Evolutionary conservation across 2,888 invertebrate genomes (phyloP).

Genomic region (Zaprionus bogoriensis): DNA sequence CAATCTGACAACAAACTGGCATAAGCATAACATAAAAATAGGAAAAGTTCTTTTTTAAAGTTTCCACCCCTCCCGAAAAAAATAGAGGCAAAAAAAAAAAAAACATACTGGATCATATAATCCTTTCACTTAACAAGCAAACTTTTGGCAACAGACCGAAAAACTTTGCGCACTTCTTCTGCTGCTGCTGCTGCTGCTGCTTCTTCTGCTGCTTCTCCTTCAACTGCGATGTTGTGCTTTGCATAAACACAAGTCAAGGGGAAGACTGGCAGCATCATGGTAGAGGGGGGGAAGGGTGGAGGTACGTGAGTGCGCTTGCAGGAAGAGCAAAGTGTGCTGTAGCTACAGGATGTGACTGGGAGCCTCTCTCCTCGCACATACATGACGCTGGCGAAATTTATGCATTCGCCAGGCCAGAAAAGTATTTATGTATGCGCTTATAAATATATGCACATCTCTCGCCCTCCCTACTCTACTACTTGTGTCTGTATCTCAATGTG

Average conservation of each 20-base stretch:
- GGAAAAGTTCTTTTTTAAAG: conserved; percentile 59
- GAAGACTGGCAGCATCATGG: no score
- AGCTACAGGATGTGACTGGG: conserved; percentile 46
- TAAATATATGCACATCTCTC: conserved; percentile 66
- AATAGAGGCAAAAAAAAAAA: conserved; percentile 11
- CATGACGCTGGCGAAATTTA: conserved; percentile 59
- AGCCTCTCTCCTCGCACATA: conserved; percentile 30
- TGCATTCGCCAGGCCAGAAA: conserved; percentile 71
- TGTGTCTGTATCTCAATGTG: conserved; percentile 17
- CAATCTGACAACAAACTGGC: conserved; percentile 55
- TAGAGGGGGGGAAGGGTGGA: no score
- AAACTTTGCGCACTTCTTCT: conserved; percentile 54
- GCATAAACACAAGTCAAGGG: conserved; percentile 72
- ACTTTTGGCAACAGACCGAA: conserved; percentile 72
- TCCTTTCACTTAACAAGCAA: conserved; percentile 77
- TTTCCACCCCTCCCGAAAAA: conserved; percentile 23
- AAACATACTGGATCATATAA: conserved; percentile 67
- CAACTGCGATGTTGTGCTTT: conserved; percentile 59
- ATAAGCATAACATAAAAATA: conserved; percentile 65
- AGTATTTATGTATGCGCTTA: conserved; percentile 75
- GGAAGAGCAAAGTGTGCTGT: background rate
- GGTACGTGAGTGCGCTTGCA: background rate
- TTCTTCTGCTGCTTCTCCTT: conserved; percentile 28
- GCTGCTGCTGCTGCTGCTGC: conserved; percentile 1
- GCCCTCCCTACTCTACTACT: background rate